Evolutionary conservation across 1,140 invertebrate species (phyloP).

Genomic region (Psilanteris sp.): DNA sequence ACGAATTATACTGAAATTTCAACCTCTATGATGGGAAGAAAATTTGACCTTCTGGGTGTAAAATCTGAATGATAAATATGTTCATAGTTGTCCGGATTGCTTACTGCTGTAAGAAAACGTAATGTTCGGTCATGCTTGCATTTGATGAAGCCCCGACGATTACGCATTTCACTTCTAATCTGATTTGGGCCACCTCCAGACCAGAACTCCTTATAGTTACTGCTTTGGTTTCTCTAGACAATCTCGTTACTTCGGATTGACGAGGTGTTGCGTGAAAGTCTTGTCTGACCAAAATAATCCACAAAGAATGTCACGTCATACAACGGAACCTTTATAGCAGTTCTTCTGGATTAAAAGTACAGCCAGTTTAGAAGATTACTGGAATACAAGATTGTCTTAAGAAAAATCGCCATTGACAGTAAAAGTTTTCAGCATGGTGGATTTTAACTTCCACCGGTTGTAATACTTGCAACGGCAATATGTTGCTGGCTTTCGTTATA

Average conservation of each 20-base stretch:
- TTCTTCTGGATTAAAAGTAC: too few relatives aligned
- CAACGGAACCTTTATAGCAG: too few relatives aligned
- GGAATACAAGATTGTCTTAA: too few relatives aligned
- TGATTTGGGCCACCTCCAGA: conserved; percentile 73
- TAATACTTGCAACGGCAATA: too few relatives aligned
- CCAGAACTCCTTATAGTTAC: conserved; percentile 75
- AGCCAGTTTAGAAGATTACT: too few relatives aligned
- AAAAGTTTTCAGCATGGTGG: too few relatives aligned
- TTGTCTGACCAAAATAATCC: conserved; percentile 53
- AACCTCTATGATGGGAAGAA: too few relatives aligned
- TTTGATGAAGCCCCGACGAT: conserved; percentile 70
- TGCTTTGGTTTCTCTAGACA: conserved; percentile 78
- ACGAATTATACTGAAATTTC: too few relatives aligned
- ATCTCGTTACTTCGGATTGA: conserved; percentile 72
- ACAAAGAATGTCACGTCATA: conserved; percentile 14
- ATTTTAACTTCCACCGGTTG: too few relatives aligned
- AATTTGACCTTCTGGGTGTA: too few relatives aligned
- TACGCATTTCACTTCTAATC: conserved; percentile 73
- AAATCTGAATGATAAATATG: conserved; percentile 5
- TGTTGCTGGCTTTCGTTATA: too few relatives aligned
- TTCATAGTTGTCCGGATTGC: conserved; percentile 6
- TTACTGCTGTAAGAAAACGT: conserved; percentile 29
- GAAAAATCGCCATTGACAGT: too few relatives aligned
- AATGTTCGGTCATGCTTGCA: conserved; percentile 59
- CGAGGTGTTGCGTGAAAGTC: conserved; percentile 62